phyloP scores from a whole-genome alignment of 2,797 vertebrate species.

The Synaphobranchus kaupii region DNA sequence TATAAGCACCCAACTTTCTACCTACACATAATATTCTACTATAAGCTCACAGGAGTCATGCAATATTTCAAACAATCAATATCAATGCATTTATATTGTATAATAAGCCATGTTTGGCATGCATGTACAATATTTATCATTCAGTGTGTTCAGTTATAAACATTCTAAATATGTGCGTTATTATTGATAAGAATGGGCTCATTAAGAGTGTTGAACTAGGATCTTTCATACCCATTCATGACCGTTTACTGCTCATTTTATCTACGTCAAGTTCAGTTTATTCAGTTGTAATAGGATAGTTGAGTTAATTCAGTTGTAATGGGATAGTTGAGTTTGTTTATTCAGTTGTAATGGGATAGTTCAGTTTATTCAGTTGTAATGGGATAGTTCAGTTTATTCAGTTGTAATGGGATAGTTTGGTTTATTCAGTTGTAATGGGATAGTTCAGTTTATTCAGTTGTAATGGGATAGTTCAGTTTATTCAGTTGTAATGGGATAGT shows the following conservation, averaged over 20 bases:
- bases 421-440: background rate
- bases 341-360: background rate
- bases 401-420: background rate
- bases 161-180: background rate
- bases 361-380: background rate
- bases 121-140: background rate
- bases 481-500: background rate
- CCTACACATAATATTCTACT: too few relatives aligned
- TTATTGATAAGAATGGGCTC: background rate
- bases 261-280: background rate
- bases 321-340: too few relatives aligned
- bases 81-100: too few relatives aligned
- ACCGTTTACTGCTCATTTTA: background rate
- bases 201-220: background rate
- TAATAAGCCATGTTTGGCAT: background rate
- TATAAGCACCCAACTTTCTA: too few relatives aligned
- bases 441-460: background rate
- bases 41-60: too few relatives aligned
- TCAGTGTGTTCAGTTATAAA: background rate
- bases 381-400: background rate
- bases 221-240: background rate
- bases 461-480: background rate
- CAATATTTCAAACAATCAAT: too few relatives aligned
- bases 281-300: background rate
- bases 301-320: too few relatives aligned